Conservation (phyloP, 1,140 invertebrate species). For the Metaphire vulgaris region DNA sequence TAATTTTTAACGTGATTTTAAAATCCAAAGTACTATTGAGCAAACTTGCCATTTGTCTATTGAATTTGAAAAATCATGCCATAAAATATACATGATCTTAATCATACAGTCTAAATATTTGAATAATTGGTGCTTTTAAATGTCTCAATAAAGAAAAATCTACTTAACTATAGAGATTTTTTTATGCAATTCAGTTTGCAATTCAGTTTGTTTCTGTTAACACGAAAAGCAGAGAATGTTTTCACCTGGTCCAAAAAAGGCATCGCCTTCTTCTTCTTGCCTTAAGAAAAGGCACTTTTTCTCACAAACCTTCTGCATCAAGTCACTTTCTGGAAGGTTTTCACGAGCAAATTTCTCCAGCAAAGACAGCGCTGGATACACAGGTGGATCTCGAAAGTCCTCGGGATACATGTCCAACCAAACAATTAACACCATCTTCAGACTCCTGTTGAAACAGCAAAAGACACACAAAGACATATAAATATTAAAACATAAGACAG, state of each 20-base stretch:
- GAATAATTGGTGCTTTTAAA: no score
- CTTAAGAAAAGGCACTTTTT: slow-evolving; percentile 61
- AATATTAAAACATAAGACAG: no score
- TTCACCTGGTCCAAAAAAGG: background rate
- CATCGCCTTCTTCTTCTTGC: slow-evolving; percentile 38
- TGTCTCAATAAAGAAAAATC: no score
- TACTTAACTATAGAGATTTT: no score
- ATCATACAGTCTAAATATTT: no score
- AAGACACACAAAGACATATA: slow-evolving; percentile 54
- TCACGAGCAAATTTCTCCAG: slow-evolving; percentile 76
- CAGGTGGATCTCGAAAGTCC: slow-evolving; percentile 81
- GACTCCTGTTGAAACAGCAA: slow-evolving; percentile 60
- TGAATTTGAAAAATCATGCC: no score
- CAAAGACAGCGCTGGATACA: slow-evolving; percentile 69
- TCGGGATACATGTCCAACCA: slow-evolving; percentile 95
- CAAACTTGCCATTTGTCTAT: background rate
- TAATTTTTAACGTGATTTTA: no score
- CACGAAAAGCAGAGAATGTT: no score
- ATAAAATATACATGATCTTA: no score
- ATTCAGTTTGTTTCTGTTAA: no score
- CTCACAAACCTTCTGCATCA: slow-evolving; percentile 55
- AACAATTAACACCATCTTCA: slow-evolving; percentile 72
- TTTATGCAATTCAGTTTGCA: no score
- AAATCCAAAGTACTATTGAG: no score
- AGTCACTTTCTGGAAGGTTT: slow-evolving; percentile 59